These are phyloP conservation scores for Daubentonia madagascariensis DNA, from an alignment of 2,113 vertebrate genomes.

Conservation along the genomic window DNA sequence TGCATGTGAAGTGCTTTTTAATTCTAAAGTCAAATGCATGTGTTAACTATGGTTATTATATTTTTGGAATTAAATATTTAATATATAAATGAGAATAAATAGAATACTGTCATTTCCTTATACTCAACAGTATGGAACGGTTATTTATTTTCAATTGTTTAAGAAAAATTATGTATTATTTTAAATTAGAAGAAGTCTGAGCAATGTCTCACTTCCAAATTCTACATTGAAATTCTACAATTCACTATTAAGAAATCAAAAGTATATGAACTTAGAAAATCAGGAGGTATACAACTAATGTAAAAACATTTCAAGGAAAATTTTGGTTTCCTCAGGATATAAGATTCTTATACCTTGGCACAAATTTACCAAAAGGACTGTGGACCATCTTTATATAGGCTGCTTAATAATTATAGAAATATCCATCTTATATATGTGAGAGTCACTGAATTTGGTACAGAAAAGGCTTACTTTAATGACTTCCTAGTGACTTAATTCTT, in stretches of 20 bases:
- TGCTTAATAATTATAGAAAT: background rate
- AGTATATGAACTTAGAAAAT: background rate
- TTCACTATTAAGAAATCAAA: background rate
- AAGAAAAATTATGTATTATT: background rate
- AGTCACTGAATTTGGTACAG: background rate
- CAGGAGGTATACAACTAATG: background rate
- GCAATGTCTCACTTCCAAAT: background rate
- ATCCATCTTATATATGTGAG: background rate
- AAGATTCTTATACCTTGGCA: background rate
- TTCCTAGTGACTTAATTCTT: background rate
- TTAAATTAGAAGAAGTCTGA: background rate
- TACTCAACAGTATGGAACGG: background rate
- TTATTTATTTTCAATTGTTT: conserved; percentile 13
- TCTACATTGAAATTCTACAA: background rate
- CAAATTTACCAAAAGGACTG: background rate
- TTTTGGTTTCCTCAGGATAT: background rate
- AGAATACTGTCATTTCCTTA: background rate
- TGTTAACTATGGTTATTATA: background rate
- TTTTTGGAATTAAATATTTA: conserved; percentile 38
- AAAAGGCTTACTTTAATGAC: background rate
- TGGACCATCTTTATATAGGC: background rate
- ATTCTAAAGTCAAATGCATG: background rate
- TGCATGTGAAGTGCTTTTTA: background rate
- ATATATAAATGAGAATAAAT: background rate
- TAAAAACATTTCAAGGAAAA: conserved; percentile 14